These are phyloP conservation scores for Euwallacea fornicatus DNA, from an alignment of 1,140 invertebrate species.

Conservation along the genomic window DNA sequence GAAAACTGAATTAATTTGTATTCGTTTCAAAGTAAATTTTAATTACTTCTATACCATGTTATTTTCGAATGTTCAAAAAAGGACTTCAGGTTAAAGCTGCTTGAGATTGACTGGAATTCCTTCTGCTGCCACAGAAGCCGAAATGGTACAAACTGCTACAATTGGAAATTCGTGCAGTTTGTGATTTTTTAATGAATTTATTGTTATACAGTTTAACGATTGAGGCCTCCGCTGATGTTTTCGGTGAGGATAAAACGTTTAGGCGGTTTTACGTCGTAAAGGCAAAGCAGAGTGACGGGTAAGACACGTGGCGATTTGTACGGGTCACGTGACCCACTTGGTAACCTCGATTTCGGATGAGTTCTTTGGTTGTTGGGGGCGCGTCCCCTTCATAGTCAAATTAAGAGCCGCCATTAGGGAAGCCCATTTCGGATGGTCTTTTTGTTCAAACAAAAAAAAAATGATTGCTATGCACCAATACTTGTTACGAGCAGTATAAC, in stretches of 20 bases:
- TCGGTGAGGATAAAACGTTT: conserved; percentile 26
- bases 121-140: no score
- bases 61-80: no score
- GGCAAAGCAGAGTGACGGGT: conserved; percentile 23
- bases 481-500: no score
- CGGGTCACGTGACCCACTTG: conserved; percentile 38
- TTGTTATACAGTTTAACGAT: background rate
- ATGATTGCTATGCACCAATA: no score
- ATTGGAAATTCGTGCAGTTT: background rate
- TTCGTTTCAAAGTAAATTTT: background rate
- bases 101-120: background rate
- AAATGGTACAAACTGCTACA: no score
- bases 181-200: background rate
- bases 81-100: background rate
- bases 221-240: conserved; percentile 19
- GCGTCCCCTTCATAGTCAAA: no score
- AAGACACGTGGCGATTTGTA: conserved; percentile 35
- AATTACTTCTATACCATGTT: no score
- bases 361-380: no score
- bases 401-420: no score
- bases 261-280: conserved; percentile 20
- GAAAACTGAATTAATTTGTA: background rate
- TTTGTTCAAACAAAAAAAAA: no score
- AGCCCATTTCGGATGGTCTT: no score
- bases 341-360: conserved; percentile 16